phyloP scores from a whole-genome alignment of 1,140 invertebrate genomes.

The Anastrepha obliqua region DNA sequence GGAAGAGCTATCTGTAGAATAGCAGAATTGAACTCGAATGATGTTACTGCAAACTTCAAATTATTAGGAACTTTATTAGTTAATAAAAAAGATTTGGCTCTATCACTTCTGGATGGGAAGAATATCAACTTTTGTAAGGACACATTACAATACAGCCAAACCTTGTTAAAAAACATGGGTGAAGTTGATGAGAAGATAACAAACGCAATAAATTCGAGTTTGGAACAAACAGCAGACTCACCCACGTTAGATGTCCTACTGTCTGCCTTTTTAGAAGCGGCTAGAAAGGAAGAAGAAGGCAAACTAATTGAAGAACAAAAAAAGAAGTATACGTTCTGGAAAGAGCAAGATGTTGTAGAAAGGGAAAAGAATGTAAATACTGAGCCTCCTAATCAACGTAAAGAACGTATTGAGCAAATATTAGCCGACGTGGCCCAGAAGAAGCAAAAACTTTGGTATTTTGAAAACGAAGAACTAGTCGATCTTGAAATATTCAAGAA shows the following conservation, averaged over 20 bases:
- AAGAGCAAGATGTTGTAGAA: slow-evolving; percentile 47
- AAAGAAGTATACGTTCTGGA: slow-evolving; percentile 62
- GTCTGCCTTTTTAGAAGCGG: slow-evolving; percentile 54
- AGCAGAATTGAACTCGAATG: slow-evolving; percentile 80
- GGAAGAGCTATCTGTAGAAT: slow-evolving; percentile 82
- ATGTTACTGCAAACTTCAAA: slow-evolving; percentile 78
- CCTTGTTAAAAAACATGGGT: slow-evolving; percentile 58
- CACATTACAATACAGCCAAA: slow-evolving; percentile 46
- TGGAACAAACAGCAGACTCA: neutral
- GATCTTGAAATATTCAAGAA: slow-evolving; percentile 82
- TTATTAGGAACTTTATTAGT: slow-evolving; percentile 82
- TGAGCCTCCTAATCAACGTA: slow-evolving; percentile 51
- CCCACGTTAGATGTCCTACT: slow-evolving; percentile 5
- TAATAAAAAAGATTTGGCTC: slow-evolving; percentile 80
- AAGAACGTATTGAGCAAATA: slow-evolving; percentile 78
- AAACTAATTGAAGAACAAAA: slow-evolving; percentile 78
- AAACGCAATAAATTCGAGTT: neutral
- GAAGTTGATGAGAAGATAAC: neutral
- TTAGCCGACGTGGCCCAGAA: slow-evolving; percentile 77
- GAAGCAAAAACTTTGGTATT: slow-evolving; percentile 85
- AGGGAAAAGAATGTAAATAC: slow-evolving; percentile 61
- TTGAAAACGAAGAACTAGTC: slow-evolving; percentile 84
- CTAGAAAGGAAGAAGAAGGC: slow-evolving; percentile 76
- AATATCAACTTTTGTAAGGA: neutral
- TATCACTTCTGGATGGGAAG: slow-evolving; percentile 56